Evolutionary conservation across 2,797 vertebrate genomes (phyloP).

Genomic region (Coreius guichenoti): DNA sequence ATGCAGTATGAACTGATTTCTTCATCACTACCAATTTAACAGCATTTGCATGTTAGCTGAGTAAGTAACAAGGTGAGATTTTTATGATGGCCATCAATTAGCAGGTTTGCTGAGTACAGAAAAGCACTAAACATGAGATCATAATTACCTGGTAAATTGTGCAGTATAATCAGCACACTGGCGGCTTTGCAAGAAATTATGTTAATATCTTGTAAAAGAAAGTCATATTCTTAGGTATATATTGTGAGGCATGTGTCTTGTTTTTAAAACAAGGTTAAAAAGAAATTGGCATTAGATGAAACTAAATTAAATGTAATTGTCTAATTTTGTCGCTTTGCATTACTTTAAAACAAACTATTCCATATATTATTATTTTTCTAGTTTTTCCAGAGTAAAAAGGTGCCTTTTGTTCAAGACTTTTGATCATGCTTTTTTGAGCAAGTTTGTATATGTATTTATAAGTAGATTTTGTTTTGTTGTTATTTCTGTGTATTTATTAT

Average conservation of each 20-base stretch:
- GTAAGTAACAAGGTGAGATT: conserved; percentile 34
- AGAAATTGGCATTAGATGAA: not conserved
- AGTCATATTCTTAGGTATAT: not conserved
- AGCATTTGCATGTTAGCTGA: conserved; percentile 11
- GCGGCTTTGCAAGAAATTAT: conserved; percentile 7
- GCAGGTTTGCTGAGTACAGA: conserved; percentile 27
- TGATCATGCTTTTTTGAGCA: not conserved
- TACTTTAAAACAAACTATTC: not conserved
- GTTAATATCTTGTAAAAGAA: conserved; percentile 15
- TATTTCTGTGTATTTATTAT: not conserved
- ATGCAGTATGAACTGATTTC: conserved; percentile 38
- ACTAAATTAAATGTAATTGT: not conserved
- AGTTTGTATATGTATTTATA: not conserved
- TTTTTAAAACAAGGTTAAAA: not conserved
- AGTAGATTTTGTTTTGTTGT: not conserved
- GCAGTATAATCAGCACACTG: conserved; percentile 34
- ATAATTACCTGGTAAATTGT: conserved; percentile 35
- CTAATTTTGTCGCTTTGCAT: not conserved
- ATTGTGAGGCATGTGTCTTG: not conserved
- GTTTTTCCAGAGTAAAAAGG: not conserved
- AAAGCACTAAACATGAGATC: conserved; percentile 4
- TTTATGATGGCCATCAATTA: conserved; percentile 13
- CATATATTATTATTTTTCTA: not conserved
- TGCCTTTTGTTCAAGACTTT: not conserved
- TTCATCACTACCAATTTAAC: conserved; percentile 11